These are phyloP conservation scores for Caracal caracal DNA, from an alignment of 2,113 vertebrate species.

Conservation along the genomic window DNA sequence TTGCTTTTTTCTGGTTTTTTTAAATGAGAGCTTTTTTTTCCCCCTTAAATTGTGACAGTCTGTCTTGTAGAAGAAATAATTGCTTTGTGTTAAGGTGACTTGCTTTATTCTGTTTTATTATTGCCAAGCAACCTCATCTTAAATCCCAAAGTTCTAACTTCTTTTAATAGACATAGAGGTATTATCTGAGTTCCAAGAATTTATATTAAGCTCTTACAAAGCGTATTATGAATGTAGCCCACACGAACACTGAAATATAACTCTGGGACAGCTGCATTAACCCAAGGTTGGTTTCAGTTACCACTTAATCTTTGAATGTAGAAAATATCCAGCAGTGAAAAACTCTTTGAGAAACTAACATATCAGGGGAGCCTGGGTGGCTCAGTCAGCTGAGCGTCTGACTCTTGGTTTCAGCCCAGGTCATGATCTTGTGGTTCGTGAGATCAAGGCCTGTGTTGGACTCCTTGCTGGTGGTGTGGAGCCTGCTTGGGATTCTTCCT, in stretches of 20 bases:
- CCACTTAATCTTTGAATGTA: conserved; percentile 61
- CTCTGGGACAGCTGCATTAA: conserved; percentile 74
- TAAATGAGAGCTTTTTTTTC: conserved; percentile 59
- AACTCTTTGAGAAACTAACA: conserved; percentile 48
- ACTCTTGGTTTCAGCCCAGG: no score
- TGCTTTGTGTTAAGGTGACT: conserved; percentile 74
- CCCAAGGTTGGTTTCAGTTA: conserved; percentile 55
- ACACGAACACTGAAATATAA: conserved; percentile 73
- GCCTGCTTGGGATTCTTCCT: no score
- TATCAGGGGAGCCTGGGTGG: background rate
- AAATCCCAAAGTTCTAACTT: conserved; percentile 80
- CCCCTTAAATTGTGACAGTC: conserved; percentile 70
- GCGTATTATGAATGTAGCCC: conserved; percentile 67
- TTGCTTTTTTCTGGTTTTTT: conserved; percentile 55
- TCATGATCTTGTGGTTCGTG: no score
- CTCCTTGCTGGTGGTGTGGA: no score
- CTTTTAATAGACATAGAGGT: conserved; percentile 82
- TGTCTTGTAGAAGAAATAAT: conserved; percentile 81
- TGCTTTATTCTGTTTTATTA: conserved; percentile 79
- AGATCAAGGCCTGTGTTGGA: no score
- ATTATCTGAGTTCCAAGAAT: conserved; percentile 79
- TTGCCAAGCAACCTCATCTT: conserved; percentile 81
- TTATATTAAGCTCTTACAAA: conserved; percentile 82
- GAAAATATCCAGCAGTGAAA: conserved; percentile 62
- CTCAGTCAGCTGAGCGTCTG: no score